A percentile compares a stretch with the other conserved stretches of the same genome.
Conservation (phyloP, 2,797 vertebrate genomes). For the Alcedo quadribrachys region DNA sequence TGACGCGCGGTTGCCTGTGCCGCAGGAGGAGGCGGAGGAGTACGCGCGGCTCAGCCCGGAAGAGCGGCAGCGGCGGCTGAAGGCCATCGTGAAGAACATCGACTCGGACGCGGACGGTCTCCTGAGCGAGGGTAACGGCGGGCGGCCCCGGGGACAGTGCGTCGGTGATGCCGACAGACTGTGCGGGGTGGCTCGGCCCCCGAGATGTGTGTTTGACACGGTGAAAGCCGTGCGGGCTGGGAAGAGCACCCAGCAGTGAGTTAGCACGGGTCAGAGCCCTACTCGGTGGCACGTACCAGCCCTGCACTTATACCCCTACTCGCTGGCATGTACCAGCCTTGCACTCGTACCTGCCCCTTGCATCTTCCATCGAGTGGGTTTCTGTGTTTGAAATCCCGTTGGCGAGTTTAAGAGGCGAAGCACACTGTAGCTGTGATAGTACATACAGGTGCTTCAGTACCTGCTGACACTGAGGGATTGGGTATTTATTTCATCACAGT, state of each 20-base stretch:
- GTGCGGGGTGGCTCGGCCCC: rapidly evolving
- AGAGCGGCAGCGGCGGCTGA: conserved; percentile 85
- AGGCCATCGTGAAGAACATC: conserved; percentile 87
- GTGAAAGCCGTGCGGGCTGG: rapidly evolving
- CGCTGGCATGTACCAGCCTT: neutral
- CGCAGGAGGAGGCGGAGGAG: conserved; percentile 86
- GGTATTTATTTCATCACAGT: neutral
- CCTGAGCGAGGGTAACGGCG: conserved; percentile 84
- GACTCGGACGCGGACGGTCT: conserved; percentile 85
- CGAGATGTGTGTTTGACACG: rapidly evolving
- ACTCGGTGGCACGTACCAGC: neutral
- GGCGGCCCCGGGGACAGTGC: neutral
- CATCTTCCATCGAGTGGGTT: neutral
- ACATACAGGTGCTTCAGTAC: rapidly evolving
- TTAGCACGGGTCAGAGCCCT: rapidly evolving
- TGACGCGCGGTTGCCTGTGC: neutral
- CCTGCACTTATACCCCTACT: neutral
- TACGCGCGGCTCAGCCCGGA: conserved; percentile 85
- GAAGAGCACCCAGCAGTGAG: rapidly evolving
- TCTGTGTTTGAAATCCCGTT: neutral
- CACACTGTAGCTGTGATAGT: rapidly evolving
- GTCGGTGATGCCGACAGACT: neutral
- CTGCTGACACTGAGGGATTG: neutral
- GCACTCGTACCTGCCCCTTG: neutral
- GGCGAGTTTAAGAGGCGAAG: neutral